Evolutionary conservation across 2,888 invertebrate species (phyloP).

Genomic region (Odontocolon sp.): DNA sequence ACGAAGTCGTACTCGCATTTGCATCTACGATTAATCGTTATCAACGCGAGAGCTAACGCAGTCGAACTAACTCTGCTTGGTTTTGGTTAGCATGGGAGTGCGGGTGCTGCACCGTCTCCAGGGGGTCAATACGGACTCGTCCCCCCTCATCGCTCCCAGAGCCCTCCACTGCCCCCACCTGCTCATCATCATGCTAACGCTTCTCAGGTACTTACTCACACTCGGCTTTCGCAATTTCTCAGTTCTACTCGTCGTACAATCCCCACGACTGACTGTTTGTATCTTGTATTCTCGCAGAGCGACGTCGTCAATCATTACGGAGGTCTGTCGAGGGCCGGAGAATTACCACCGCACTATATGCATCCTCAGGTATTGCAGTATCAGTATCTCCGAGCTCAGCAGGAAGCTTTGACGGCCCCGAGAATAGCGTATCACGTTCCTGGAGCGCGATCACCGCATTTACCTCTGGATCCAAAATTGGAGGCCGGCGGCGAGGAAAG

Average conservation of each 20-base stretch:
- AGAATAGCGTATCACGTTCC: conserved; percentile 78
- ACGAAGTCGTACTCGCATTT: neutral
- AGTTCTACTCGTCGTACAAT: neutral
- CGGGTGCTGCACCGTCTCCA: conserved; percentile 77
- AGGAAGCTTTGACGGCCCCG: conserved; percentile 78
- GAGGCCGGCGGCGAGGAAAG: conserved; percentile 85
- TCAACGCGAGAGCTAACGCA: conserved; percentile 25
- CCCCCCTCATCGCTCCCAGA: conserved; percentile 83
- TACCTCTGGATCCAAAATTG: conserved; percentile 83
- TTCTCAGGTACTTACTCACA: conserved; percentile 77
- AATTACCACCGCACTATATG: conserved; percentile 82
- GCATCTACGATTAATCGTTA: neutral
- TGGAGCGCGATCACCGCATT: conserved; percentile 77
- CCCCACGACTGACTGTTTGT: neutral
- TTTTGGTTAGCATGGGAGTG: conserved; percentile 79
- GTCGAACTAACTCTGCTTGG: conserved; percentile 74
- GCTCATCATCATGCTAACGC: conserved; percentile 87
- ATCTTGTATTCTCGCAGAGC: conserved; percentile 79
- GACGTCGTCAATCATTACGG: conserved; percentile 83
- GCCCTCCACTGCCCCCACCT: conserved; percentile 87
- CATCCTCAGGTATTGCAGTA: conserved; percentile 83
- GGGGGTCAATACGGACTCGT: conserved; percentile 79
- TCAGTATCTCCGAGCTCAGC: conserved; percentile 83
- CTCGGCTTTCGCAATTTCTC: conserved; percentile 25
- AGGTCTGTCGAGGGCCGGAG: conserved; percentile 77